Base-by-base conservation (phyloP, 2,113 vertebrate genomes). In the Dipodomys merriami region DNA sequence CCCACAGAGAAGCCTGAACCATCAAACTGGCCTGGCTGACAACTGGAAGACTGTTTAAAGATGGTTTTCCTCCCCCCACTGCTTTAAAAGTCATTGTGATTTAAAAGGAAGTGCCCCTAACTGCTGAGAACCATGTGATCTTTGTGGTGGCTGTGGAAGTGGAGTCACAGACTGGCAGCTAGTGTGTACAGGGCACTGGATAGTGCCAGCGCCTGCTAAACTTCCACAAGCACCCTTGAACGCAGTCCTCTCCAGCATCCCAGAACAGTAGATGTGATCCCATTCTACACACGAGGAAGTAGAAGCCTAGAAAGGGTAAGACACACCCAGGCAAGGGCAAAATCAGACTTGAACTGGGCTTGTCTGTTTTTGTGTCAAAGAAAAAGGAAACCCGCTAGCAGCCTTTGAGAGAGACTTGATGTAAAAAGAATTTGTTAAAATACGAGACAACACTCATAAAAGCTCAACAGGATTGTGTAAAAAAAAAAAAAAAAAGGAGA, bases 41-140 rank as follows among this genome's bases (percentile, higher is more conserved):
- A 97, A 96, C 64, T 92, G 78, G 74, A 97, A 97, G 94, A 78
- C 90, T 98, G 96, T 98, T 97, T 96, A 94, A 97, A 97, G 95
- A 97, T 88, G 68, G n/a, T 87, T 94, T 78, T 96, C 19, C 57
- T 65, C 35, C 7, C 39, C 10, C 35, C 53, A 57, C 53, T 57
- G 15, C 15, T 13, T 57, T 57, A 57, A 13, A 57, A 57, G 15
- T 57, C 15, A 57, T 4, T 57, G 4, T 57, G 12, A 57, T 16
- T 57, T 16, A 57, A 57, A 57, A 19, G 15, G 53, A 57, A 57
- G 53, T 19, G 53, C 13, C 22, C 49, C 44, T n/a, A 80, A 60
- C 33, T 69, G 4, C n/a, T 88, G 69, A 44, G 46, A 64, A 57
- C 5, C 73, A 11, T 4, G 9, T 25, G 35, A 93, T 27, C 2